Conservation (phyloP, 2,797 vertebrate genomes). For the Fratercula arctica region DNA sequence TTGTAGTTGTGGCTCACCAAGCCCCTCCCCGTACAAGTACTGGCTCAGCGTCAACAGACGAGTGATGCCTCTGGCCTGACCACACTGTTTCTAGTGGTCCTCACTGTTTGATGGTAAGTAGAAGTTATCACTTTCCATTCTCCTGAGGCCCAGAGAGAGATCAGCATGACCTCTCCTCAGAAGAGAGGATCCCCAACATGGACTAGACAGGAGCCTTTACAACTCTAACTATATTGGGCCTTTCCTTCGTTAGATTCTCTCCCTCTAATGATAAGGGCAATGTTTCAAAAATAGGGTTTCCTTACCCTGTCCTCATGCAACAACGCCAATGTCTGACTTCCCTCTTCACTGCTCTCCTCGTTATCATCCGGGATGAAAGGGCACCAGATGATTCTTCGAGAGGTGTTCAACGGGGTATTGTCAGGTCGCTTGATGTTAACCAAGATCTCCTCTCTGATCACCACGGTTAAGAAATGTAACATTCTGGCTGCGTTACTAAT, state of each 20-base stretch:
- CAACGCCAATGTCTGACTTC: constrained; percentile 90
- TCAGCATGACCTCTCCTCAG: background rate
- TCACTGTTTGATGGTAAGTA: background rate
- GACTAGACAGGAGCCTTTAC: background rate
- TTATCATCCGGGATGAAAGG: constrained; percentile 95
- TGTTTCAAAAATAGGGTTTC: fast-evolving
- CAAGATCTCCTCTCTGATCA: constrained; percentile 90
- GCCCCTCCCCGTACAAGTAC: fast-evolving
- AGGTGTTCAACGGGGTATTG: constrained; percentile 85
- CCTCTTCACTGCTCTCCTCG: constrained; percentile 90
- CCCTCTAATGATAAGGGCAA: background rate
- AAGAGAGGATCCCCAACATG: background rate
- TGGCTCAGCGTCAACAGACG: background rate
- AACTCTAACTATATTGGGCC: background rate
- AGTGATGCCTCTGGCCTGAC: background rate
- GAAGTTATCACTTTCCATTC: background rate
- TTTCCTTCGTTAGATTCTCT: background rate
- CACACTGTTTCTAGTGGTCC: background rate
- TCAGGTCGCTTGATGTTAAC: constrained; percentile 90
- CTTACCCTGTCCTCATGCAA: constrained; percentile 94
- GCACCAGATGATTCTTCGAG: constrained; percentile 96
- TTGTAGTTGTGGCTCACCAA: background rate
- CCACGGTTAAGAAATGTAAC: constrained; percentile 73
- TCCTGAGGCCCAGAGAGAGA: background rate
- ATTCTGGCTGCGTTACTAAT: background rate